Evolutionary conservation across 2,113 vertebrate genomes (phyloP).

Genomic region (Gopherus flavomarginatus): DNA sequence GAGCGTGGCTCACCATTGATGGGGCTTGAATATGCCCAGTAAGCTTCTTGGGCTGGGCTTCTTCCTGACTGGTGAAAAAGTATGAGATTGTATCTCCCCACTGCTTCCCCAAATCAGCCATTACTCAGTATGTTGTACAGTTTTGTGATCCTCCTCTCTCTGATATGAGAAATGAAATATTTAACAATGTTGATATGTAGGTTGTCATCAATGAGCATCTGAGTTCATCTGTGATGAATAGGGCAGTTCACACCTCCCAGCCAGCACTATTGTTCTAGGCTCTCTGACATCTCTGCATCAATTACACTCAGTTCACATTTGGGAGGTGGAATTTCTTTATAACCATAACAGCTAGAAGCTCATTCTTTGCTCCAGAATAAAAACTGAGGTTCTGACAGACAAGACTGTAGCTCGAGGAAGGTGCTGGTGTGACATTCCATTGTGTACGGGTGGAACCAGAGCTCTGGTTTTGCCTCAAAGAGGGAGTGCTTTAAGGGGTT

Average conservation of each 20-base stretch:
- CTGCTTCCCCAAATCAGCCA: neutral
- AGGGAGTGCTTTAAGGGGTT: neutral
- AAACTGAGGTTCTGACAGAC: neutral
- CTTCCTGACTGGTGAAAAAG: neutral
- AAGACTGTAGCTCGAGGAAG: neutral
- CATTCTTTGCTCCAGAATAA: neutral
- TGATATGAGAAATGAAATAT: neutral
- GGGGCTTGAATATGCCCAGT: accelerated
- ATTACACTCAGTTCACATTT: neutral
- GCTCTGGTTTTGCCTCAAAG: neutral
- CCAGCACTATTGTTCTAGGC: neutral
- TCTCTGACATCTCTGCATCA: neutral
- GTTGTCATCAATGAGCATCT: neutral
- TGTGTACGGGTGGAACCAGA: neutral
- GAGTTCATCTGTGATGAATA: neutral
- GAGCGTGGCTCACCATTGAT: neutral
- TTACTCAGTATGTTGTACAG: neutral
- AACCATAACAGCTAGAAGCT: accelerated
- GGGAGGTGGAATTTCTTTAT: neutral
- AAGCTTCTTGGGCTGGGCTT: neutral
- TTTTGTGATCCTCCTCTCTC: neutral
- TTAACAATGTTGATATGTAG: neutral
- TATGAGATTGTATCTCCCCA: neutral
- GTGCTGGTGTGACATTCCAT: neutral
- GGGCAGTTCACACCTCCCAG: neutral